A percentile compares a stretch with the other conserved stretches of the same genome.
Evolutionary conservation across 2,888 invertebrate genomes (phyloP).

Genomic region (Cheilosia grossa): DNA sequence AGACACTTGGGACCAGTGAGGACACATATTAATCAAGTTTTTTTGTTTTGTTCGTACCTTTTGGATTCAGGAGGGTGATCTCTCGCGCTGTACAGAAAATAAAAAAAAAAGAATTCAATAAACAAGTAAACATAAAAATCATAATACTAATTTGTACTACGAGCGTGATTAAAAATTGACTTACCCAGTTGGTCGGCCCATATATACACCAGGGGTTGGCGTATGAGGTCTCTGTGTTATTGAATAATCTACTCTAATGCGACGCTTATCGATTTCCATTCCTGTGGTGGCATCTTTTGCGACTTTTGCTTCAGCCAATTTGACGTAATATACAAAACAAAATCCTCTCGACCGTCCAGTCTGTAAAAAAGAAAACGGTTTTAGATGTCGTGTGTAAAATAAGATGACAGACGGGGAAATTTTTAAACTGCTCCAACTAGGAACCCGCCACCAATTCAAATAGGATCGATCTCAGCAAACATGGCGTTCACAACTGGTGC

Average conservation of each 20-base stretch:
- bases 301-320: constrained; percentile 93
- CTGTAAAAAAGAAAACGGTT: constrained; percentile 84
- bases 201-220: constrained; percentile 98
- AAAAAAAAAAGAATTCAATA: not conserved
- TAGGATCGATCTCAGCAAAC: too few relatives aligned
- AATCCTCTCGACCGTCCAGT: constrained; percentile 97
- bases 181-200: constrained; percentile 92
- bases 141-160: not conserved
- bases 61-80: constrained; percentile 15
- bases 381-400: not conserved
- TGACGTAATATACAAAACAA: constrained; percentile 97
- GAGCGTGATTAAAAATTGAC: not conserved
- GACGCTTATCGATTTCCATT: constrained; percentile 96
- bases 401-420: too few relatives aligned
- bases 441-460: too few relatives aligned
- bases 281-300: constrained; percentile 97
- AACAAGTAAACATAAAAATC: not conserved
- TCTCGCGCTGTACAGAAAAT: constrained; percentile 17
- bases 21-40: not conserved
- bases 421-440: too few relatives aligned
- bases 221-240: constrained; percentile 98
- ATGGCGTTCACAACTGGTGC: too few relatives aligned
- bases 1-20: too few relatives aligned
- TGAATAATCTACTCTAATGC: constrained; percentile 97
- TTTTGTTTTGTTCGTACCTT: constrained; percentile 5